These are phyloP conservation scores for Megalops cyprinoides DNA, from an alignment of 2,797 vertebrate genomes.

Conservation along the genomic window DNA sequence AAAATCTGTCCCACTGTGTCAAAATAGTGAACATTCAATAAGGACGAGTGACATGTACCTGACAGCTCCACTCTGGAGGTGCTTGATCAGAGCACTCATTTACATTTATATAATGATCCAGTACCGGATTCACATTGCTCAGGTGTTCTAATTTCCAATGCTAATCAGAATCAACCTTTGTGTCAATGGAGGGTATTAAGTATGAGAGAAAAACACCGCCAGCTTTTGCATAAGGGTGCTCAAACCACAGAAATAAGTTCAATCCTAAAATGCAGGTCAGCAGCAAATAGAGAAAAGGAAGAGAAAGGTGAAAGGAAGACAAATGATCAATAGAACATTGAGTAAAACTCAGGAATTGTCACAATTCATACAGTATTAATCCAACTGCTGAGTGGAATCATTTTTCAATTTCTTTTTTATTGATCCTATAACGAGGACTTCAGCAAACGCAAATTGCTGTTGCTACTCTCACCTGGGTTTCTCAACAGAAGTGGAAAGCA, in stretches of 20 bases:
- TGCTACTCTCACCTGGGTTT: neutral
- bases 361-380: slow-evolving; percentile 33
- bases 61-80: neutral
- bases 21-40: slow-evolving; percentile 16
- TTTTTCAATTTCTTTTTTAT: slow-evolving; percentile 51
- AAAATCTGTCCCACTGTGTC: neutral
- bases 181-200: neutral
- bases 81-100: neutral
- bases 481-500: neutral
- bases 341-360: slow-evolving; percentile 18
- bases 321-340: slow-evolving; percentile 38
- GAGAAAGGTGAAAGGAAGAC: neutral
- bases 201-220: neutral
- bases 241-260: neutral
- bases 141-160: neutral
- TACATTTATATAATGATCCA: neutral
- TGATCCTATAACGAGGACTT: slow-evolving; percentile 36
- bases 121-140: neutral
- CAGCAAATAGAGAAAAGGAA: slow-evolving; percentile 8
- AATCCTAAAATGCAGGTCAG: neutral
- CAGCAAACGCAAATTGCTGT: slow-evolving; percentile 11
- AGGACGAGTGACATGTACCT: neutral
- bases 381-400: slow-evolving; percentile 38
- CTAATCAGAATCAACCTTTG: neutral
- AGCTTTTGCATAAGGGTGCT: neutral